Base-by-base conservation (phyloP, 2,113 vertebrate genomes). In the mouse (Mus musculus) region DNA sequence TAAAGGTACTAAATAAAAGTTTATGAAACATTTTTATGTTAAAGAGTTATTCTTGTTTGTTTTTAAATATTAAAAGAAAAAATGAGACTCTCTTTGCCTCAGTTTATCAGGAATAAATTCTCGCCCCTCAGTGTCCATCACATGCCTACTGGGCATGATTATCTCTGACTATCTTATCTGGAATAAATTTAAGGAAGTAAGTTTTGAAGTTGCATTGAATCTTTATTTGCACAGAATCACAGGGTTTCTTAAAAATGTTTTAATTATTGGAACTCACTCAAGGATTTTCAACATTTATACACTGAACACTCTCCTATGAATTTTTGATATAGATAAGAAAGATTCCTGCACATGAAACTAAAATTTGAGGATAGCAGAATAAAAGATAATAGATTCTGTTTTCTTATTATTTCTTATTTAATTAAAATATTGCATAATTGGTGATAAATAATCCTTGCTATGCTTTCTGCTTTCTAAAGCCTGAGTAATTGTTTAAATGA, bases 341-440 rank as follows among this genome's bases (percentile, higher is more conserved):
- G 19, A 5, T 65, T 71, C 24, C 54, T 77, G 14, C 4, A 61
- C 71, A 46, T 46, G 12, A 67, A 67, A 87, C 36, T 89, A 42
- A 91, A 86, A 69, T 90, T 49, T 86, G 52, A 72, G 67, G 77
- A 63, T 91, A n/a, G 30, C 3, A 28, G 36, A 75, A 17, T 84
- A 14, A 61, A 71, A 82, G 86, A 75, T 54, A 89, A 65, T 36
- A 94, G 67, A 89, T 88, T 92, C 69, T 89, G 49, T 2, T 46
- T 89, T 89, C 4, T 72, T 81, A 59, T 73, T 96, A 87, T 90
- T 93, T 91, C 10, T 46, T 71, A 16, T 82, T 91, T 88, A 91
- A 93, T 93, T 93, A 94, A 93, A 96, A 96, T 90, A 88, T 52
- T 59, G 24, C 16, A 56, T 93, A 95, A 94, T 93, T 94, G 78